Conservation (phyloP, 2,797 vertebrate genomes). For the Coreius guichenoti region DNA sequence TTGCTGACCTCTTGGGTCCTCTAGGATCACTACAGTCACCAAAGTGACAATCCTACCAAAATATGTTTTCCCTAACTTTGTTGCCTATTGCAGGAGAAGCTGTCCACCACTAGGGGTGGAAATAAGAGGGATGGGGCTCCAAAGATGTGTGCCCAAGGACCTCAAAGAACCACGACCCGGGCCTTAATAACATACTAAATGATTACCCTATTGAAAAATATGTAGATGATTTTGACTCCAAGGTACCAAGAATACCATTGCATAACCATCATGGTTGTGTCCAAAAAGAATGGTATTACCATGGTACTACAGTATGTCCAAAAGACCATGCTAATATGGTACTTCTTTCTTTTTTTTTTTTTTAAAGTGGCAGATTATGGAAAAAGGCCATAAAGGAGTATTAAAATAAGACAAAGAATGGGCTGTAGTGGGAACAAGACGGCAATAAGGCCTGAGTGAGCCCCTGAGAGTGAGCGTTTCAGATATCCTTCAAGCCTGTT, state of each 20-base stretch:
- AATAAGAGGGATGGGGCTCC: neutral
- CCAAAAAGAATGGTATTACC: neutral
- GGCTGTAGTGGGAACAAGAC: neutral
- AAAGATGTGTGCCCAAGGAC: neutral
- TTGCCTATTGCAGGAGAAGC: neutral
- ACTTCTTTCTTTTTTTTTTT: neutral
- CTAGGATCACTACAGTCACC: neutral
- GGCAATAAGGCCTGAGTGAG: slow-evolving; percentile 32
- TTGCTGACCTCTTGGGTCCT: neutral
- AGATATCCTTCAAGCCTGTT: slow-evolving; percentile 65
- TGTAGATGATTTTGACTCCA: neutral
- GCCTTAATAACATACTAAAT: neutral
- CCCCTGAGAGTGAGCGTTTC: slow-evolving; percentile 65
- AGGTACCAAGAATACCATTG: neutral
- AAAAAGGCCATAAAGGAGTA: slow-evolving; percentile 44
- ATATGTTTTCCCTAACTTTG: neutral
- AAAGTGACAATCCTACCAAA: neutral
- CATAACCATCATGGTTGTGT: neutral
- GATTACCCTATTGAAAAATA: neutral
- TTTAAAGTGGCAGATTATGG: neutral
- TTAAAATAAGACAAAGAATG: neutral
- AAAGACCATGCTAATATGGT: neutral
- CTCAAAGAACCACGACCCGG: neutral
- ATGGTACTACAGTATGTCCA: neutral
- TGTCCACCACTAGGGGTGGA: neutral